Conservation (phyloP, 2,888 invertebrate genomes). For the Plebejus argus region DNA sequence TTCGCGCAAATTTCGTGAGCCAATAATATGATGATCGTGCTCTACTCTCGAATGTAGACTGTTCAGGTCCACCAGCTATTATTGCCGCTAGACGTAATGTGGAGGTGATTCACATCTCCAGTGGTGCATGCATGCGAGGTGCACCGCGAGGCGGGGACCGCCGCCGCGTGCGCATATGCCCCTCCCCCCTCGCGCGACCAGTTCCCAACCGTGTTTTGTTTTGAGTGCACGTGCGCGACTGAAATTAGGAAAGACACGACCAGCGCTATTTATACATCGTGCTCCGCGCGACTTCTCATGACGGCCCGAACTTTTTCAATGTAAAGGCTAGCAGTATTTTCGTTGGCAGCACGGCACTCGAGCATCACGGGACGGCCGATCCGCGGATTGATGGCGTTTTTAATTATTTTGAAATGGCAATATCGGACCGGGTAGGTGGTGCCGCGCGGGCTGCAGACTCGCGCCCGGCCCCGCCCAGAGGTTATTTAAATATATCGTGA, state of each 20-base stretch:
- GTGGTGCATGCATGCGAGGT: conserved; percentile 2
- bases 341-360: conserved; percentile 48
- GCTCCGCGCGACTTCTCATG: conserved; percentile 9
- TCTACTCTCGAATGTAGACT: neutral
- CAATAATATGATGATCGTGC: neutral
- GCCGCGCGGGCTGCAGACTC: conserved; percentile 64
- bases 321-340: conserved; percentile 49
- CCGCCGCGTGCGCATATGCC: conserved; percentile 40
- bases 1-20: neutral
- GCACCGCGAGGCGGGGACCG: conserved; percentile 36
- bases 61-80: conserved; percentile 7
- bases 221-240: conserved; percentile 44
- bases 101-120: conserved; percentile 24
- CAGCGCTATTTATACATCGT: conserved; percentile 20
- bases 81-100: neutral
- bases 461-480: conserved; percentile 56
- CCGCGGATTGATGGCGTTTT: conserved; percentile 37
- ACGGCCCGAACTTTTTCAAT: conserved; percentile 27
- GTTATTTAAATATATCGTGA: conserved; percentile 66
- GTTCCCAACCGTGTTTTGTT: conserved; percentile 43
- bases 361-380: conserved; percentile 36
- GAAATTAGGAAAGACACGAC: conserved; percentile 29
- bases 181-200: conserved; percentile 38
- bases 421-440: conserved; percentile 50
- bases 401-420: conserved; percentile 45